Conservation (phyloP, 2,888 invertebrate species). For the Coenonympha glycerion region DNA sequence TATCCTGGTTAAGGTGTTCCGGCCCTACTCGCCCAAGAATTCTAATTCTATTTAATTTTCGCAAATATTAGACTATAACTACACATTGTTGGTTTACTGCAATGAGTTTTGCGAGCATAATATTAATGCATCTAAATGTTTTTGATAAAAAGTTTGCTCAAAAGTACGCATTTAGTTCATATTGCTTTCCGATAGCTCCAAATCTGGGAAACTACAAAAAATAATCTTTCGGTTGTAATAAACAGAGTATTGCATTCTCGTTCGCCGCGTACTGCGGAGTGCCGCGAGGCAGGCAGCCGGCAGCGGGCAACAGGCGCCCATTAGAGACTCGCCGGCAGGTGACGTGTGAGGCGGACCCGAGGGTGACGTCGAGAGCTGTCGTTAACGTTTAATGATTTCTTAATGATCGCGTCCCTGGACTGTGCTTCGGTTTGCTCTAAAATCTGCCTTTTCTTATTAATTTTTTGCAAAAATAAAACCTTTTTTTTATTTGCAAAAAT, state of each 20-base stretch:
- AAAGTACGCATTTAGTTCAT: too few species aligned
- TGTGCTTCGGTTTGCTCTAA: constrained; percentile 16
- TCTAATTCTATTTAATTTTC: too few species aligned
- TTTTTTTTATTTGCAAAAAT: neutral
- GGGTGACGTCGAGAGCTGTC: constrained; percentile 39
- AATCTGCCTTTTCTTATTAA: neutral
- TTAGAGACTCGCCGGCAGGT: constrained; percentile 23
- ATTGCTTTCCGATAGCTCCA: too few species aligned
- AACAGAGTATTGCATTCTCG: neutral
- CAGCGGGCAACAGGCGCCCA: constrained; percentile 17
- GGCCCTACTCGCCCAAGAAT: too few species aligned
- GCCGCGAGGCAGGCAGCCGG: constrained; percentile 12
- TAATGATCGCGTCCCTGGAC: constrained; percentile 48
- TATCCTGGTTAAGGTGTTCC: too few species aligned
- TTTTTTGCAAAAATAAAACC: neutral
- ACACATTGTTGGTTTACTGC: too few species aligned
- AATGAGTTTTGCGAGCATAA: too few species aligned
- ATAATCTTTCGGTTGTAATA: too few species aligned
- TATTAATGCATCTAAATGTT: too few species aligned
- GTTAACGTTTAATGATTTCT: constrained; percentile 54
- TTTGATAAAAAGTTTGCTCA: too few species aligned
- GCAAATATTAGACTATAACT: too few species aligned
- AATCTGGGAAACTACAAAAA: too few species aligned
- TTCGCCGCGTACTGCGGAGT: neutral
- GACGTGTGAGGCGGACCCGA: constrained; percentile 26